Conservation (phyloP, 2,797 vertebrate genomes). For the Enteromius afrohamiltoni region DNA sequence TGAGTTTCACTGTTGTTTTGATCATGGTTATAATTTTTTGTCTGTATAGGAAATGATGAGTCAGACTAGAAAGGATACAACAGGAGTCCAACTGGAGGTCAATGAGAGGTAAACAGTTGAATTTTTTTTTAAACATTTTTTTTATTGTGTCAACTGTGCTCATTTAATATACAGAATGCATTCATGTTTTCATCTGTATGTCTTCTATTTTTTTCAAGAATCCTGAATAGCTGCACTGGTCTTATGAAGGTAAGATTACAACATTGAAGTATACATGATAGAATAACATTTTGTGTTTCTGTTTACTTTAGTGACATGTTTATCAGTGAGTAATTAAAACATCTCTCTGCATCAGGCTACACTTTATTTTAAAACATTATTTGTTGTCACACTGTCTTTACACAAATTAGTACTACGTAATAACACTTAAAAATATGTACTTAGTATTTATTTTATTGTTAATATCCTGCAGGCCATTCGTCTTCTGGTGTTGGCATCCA, state of each 20-base stretch:
- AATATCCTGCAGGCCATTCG: slow-evolving; percentile 85
- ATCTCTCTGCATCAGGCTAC: background rate
- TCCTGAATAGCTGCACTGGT: slow-evolving; percentile 92
- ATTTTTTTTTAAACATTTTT: background rate
- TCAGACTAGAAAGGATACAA: slow-evolving; percentile 88
- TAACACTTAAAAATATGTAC: background rate
- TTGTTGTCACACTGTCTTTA: background rate
- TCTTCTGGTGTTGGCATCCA: slow-evolving; percentile 88
- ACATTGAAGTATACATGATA: background rate
- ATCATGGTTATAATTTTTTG: background rate
- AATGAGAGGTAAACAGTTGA: slow-evolving; percentile 83
- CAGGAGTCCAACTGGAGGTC: slow-evolving; percentile 94
- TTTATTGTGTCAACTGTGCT: background rate
- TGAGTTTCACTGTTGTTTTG: background rate
- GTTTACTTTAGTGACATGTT: background rate
- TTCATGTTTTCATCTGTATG: background rate
- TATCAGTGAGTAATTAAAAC: background rate
- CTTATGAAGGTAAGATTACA: slow-evolving; percentile 90
- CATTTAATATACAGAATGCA: background rate
- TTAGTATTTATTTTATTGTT: background rate
- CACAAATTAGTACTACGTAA: background rate
- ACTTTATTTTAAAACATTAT: background rate
- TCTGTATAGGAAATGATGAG: slow-evolving; percentile 93
- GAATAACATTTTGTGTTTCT: background rate
- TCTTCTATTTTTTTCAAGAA: slow-evolving; percentile 75